Evolutionary conservation across 2,888 invertebrate genomes (phyloP).

Genomic region (Leptopilina myrica): DNA sequence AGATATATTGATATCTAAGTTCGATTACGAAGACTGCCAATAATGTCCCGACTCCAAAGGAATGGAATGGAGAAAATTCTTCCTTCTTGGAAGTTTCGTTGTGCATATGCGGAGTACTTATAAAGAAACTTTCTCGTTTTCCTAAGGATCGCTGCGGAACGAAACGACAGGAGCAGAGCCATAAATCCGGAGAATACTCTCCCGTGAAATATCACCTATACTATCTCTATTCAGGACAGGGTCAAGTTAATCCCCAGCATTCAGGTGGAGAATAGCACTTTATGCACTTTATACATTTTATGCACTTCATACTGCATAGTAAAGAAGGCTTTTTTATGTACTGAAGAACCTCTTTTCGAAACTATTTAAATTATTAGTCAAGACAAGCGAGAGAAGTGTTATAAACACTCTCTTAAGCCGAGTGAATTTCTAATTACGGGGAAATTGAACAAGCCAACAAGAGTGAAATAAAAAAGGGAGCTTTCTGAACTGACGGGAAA

Average conservation of each 20-base stretch:
- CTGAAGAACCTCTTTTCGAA: too few relatives aligned
- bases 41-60: background rate
- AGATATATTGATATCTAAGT: slow-evolving; percentile 10
- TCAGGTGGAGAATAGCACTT: background rate
- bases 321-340: too few relatives aligned
- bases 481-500: too few relatives aligned
- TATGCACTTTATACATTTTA: background rate
- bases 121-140: slow-evolving; percentile 30
- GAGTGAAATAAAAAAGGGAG: too few relatives aligned
- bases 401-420: too few relatives aligned
- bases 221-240: slow-evolving; percentile 12
- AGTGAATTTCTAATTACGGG: too few relatives aligned
- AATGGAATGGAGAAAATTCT: background rate
- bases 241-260: slow-evolving; percentile 17
- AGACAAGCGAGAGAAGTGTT: too few relatives aligned
- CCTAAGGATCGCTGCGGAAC: slow-evolving; percentile 18
- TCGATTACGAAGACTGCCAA: slow-evolving; percentile 30
- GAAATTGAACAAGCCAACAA: too few relatives aligned
- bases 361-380: too few relatives aligned
- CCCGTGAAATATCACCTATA: slow-evolving; percentile 18
- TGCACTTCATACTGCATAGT: too few relatives aligned
- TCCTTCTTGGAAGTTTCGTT: background rate
- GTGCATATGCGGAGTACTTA: slow-evolving; percentile 11
- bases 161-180: slow-evolving; percentile 3
- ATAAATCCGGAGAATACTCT: slow-evolving; percentile 16